Evolutionary conservation across 2,888 invertebrate genomes (phyloP).

Genomic region (Venusia cambrica): DNA sequence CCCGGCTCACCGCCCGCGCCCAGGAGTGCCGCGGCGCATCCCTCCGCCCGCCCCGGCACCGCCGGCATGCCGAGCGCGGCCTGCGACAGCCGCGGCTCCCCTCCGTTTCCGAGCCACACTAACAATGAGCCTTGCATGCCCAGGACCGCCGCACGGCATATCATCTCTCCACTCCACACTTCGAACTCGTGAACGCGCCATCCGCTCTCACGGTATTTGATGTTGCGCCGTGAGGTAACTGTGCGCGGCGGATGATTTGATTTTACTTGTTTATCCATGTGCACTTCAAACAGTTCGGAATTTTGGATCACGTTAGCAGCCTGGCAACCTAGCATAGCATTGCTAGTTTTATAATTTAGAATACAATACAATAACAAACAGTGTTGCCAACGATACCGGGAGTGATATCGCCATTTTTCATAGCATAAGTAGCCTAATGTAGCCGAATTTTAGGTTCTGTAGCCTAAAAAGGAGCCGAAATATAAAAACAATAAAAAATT

Average conservation of each 20-base stretch:
- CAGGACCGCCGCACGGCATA: conserved; percentile 27
- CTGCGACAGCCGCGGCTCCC: conserved; percentile 15
- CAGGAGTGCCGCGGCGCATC: conserved; percentile 36
- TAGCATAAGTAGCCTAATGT: neutral
- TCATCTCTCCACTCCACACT: conserved; percentile 25
- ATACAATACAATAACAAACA: no score
- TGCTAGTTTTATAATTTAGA: no score
- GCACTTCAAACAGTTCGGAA: no score
- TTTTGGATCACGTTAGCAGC: no score
- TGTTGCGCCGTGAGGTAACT: conserved; percentile 42
- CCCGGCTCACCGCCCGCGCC: conserved; percentile 36
- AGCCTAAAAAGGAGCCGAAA: neutral
- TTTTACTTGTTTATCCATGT: no score
- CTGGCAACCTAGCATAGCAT: no score
- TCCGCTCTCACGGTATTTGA: conserved; percentile 46
- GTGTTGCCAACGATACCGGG: neutral
- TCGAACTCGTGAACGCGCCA: conserved; percentile 46
- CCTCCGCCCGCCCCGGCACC: conserved; percentile 29
- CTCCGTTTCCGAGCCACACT: conserved; percentile 48
- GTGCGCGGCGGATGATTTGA: no score
- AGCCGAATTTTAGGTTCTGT: neutral
- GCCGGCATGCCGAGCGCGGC: conserved; percentile 22
- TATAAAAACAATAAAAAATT: neutral
- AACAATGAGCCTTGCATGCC: conserved; percentile 51
- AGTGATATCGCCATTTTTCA: neutral